Base-by-base conservation (phyloP, 1,140 invertebrate genomes). In the Paramacrobiotus metropolitanus region DNA sequence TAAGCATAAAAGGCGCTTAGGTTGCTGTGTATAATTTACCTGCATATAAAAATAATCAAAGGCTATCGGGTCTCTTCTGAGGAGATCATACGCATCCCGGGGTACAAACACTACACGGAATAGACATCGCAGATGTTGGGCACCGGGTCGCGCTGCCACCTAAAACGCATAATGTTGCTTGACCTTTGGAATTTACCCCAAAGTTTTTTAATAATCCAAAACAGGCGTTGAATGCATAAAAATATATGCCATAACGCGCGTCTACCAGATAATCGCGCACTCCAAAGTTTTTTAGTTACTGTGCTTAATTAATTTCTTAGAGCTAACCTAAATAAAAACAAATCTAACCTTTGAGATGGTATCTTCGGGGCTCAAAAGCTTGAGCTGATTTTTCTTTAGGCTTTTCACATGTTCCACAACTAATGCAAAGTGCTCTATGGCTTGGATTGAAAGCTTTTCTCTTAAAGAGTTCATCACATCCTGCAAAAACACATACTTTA, bases 351-450 rank as follows among this genome's bases (percentile, higher is more conserved):
- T 83, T 9, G 85, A 82, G 59, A 92, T 75, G 3, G 82, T 82
- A 68, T 90, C 86, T 64, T 83, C 79, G 0, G 85, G 83, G 72
- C 87, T 83, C 30, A 92, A 73, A 4, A 91, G 69, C 4, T 84
- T 86, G 21, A 92, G 75, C 71, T 86, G 86, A 67, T 87, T 87
- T 59, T 86, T 78, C 65, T 82, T 79, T 21, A 86, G 76, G 68
- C 83, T 84, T 74, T 88, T 89, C 60, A 88, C 84, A 71, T 91
- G 87, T 74, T 91, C 87, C 45, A 90, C 80, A 18, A 88, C 86
- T 24, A 93, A 73, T 64, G 84, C 85, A 72, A 91, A 92, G 70
- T 89, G 83, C 65, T 88, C 82, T 1, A 80, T 80, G 24, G 82
- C 81, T 59, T 79, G 79, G 62, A 92, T 79, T 63, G 83, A 84